Percentiles rank a stretch among this genome's conserved stretches.
These are phyloP conservation scores for Rhea americana DNA, from an alignment of 2,113 vertebrate genomes.

Conservation along the genomic window DNA sequence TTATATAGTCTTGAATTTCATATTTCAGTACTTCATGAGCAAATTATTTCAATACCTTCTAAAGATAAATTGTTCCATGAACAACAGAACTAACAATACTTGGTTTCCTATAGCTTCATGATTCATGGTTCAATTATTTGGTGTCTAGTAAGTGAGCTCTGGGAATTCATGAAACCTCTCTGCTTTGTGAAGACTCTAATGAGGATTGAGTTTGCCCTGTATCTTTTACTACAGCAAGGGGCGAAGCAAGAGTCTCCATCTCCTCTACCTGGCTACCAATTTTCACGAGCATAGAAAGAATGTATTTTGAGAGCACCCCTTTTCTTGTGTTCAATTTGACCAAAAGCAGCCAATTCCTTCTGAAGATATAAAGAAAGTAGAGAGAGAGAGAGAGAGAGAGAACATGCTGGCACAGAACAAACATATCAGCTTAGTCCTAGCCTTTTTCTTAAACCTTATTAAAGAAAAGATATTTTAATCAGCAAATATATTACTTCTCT, in stretches of 20 bases:
- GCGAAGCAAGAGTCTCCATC: neutral
- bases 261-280: neutral
- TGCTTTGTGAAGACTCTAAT: neutral
- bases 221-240: neutral
- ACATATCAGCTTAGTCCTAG: neutral
- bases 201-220: neutral
- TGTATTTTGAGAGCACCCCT: neutral
- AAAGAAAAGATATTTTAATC: neutral
- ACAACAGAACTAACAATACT: neutral
- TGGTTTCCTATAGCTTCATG: neutral
- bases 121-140: conserved; percentile 20
- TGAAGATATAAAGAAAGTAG: accelerated
- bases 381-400: neutral
- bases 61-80: neutral
- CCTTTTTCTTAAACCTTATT: neutral
- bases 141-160: neutral
- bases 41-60: conserved; percentile 37
- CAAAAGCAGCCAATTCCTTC: neutral
- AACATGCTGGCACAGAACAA: accelerated
- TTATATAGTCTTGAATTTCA: conserved; percentile 5
- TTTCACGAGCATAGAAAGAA: neutral
- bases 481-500: neutral
- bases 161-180: neutral
- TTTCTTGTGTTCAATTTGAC: neutral
- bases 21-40: neutral